Evolutionary conservation across 2,113 vertebrate genomes (phyloP), one percentile per base, ranked within the genome.

Genomic region (Takifugu bimaculatus): DNA sequence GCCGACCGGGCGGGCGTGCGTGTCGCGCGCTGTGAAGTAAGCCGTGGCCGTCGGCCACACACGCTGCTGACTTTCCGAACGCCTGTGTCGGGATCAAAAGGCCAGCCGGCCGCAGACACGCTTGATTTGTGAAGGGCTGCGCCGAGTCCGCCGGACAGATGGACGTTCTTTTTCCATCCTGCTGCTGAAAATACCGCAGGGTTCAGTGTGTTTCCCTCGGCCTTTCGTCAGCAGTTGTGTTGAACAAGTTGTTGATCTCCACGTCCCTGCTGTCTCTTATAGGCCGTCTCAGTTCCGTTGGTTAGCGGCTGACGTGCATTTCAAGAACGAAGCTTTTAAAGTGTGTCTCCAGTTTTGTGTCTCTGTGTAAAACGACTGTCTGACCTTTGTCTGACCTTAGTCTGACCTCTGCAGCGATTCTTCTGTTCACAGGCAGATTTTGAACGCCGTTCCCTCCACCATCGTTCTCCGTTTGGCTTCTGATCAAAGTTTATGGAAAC

Each of bases 81-180:
- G 79, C 72, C 77, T 77, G 65, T 60, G 63, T 83, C 67, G 60
- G 72, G 82, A 87, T 87, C 81, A 86, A 88, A 88, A 65, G 68
- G 61, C 58, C 45, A 67, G 81, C 81, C 59, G 78, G 79, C 63
- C 66, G 25, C 82, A 84, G 81, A 69, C 81, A 85, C 78, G 81
- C 68, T 81, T 81, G 84, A 88, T 85, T 85, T 77, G 77, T 80
- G 67, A 81, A 75, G 78, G 71, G 58, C 81, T 66, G 77, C 77
- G 72, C 70, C 39, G 48, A 62, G 44, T 72, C 65, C 29, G 73
- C 65, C 39, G 77, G 71, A 83, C 80, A 77, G 63, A 81, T 83
- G 74, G 75, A 82, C 78, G 35, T 54, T 70, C 45, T 72, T 59
- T 60, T 65, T 72, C 29, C 47, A 60, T 64, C 61, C 14, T 44